Evolutionary conservation across 2,888 invertebrate species (phyloP).

Genomic region (Pterostichus madidus): DNA sequence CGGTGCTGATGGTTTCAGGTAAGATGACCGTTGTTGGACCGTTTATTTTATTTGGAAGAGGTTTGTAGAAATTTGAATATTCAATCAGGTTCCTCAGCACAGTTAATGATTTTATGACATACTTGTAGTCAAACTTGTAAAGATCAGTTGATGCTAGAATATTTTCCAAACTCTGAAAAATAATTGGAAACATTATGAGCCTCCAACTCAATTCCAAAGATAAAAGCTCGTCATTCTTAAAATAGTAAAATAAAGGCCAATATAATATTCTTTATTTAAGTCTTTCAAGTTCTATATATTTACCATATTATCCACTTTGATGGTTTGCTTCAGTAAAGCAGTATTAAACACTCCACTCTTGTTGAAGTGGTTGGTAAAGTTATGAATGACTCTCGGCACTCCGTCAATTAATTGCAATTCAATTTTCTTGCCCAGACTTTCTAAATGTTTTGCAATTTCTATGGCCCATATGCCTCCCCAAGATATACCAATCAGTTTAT

Average conservation of each 20-base stretch:
- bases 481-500: slow-evolving; percentile 92
- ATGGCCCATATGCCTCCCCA: slow-evolving; percentile 90
- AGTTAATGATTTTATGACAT: not conserved
- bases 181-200: not conserved
- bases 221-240: too few species aligned
- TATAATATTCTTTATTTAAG: too few species aligned
- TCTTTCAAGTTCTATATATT: not conserved
- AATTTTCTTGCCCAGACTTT: slow-evolving; percentile 82
- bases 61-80: slow-evolving; percentile 19
- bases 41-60: not conserved
- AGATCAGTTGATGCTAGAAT: not conserved
- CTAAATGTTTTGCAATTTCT: slow-evolving; percentile 88
- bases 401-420: slow-evolving; percentile 90
- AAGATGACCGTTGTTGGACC: not conserved
- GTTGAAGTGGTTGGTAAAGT: slow-evolving; percentile 78
- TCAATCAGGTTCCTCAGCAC: slow-evolving; percentile 17
- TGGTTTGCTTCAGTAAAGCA: slow-evolving; percentile 80
- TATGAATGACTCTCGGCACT: slow-evolving; percentile 78
- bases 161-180: not conserved
- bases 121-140: not conserved
- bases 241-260: too few species aligned
- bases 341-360: slow-evolving; percentile 76
- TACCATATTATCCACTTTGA: slow-evolving; percentile 77
- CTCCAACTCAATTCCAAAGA: too few species aligned
- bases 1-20: not conserved